These are phyloP conservation scores for Garra rufa DNA, from an alignment of 2,113 vertebrate species.

Conservation along the genomic window DNA sequence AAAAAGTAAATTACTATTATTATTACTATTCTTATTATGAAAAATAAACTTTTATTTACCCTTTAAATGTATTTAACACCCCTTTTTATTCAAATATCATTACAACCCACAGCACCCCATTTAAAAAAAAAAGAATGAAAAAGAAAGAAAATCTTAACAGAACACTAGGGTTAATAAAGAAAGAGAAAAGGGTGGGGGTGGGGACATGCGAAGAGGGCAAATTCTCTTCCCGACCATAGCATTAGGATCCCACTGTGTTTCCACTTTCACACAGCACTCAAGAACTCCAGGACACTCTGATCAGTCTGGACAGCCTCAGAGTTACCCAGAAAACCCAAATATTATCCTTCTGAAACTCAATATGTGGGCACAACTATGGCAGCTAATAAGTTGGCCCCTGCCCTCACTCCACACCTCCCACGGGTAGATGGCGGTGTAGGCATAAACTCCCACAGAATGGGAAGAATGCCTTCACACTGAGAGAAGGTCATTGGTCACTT, in stretches of 20 bases:
- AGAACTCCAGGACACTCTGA: slow-evolving; percentile 36
- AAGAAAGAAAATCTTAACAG: too few relatives aligned
- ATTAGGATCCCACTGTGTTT: slow-evolving; percentile 39
- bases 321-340: slow-evolving; percentile 69
- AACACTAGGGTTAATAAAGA: background rate
- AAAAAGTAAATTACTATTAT: too few relatives aligned
- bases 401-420: slow-evolving; percentile 68
- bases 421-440: slow-evolving; percentile 52
- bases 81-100: too few relatives aligned
- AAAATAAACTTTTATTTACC: too few relatives aligned
- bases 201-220: background rate
- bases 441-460: slow-evolving; percentile 59
- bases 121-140: too few relatives aligned
- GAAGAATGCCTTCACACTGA: slow-evolving; percentile 62
- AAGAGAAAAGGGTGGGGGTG: background rate
- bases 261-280: slow-evolving; percentile 64
- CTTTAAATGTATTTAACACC: too few relatives aligned
- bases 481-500: slow-evolving; percentile 52
- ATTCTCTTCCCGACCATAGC: slow-evolving; percentile 34
- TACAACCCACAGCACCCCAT: too few relatives aligned
- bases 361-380: slow-evolving; percentile 70
- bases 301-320: slow-evolving; percentile 58
- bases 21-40: too few relatives aligned
- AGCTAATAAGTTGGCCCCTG: slow-evolving; percentile 67
- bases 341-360: slow-evolving; percentile 73